Evolutionary conservation across 2,888 invertebrate genomes (phyloP), one percentile per base, ranked within the genome.

Genomic region (Drosophila meridiana): DNA sequence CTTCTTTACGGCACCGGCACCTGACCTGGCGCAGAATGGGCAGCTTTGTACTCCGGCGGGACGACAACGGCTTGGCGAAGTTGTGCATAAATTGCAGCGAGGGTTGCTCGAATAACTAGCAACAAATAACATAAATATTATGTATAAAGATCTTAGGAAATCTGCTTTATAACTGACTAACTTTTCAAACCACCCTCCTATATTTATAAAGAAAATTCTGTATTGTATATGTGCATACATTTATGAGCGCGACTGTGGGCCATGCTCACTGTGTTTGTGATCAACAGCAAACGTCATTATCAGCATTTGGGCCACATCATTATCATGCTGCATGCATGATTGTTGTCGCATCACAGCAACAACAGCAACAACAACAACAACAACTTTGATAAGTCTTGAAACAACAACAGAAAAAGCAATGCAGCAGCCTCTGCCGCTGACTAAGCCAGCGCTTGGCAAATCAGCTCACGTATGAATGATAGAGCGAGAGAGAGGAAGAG

Each of bases 281-380:
- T 78, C 74, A 77, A 57, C 59, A 59, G 68, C 50, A 80, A 83
- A 81, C 78, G 70, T 83, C 76, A 83, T 80, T 76, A 85, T 83
- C 76, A 76, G 70, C 80, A 65, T 80, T 77, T 74, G 67, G 75
- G 72, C 71, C 65, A 78, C 80, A 66, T 80, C 73, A 84, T 87
- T 80, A 84, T 80, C 78, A 66, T 48, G 84, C 52, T 78, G 80
- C 76, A 80, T 80, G 78, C 82, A 75, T 84, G 84, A 87, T 84
- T 84, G 78, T 82, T 80, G 87, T 84, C 82, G 78, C 85, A 77
- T 62, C 69, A 50, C 50, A 75, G 61, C 32, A 65, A 14, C 57
- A 63, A n/a, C 56, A 64, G 30, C 60, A 62, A 40, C 40, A 55
- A 53, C 45, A 74, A 65, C 40, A 64, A 20, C 53, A 68, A 26